A percentile compares a stretch with the other conserved stretches of the same genome.
phyloP scores from a whole-genome alignment of 1,140 invertebrate genomes.

The Trichogramma pretiosum region DNA sequence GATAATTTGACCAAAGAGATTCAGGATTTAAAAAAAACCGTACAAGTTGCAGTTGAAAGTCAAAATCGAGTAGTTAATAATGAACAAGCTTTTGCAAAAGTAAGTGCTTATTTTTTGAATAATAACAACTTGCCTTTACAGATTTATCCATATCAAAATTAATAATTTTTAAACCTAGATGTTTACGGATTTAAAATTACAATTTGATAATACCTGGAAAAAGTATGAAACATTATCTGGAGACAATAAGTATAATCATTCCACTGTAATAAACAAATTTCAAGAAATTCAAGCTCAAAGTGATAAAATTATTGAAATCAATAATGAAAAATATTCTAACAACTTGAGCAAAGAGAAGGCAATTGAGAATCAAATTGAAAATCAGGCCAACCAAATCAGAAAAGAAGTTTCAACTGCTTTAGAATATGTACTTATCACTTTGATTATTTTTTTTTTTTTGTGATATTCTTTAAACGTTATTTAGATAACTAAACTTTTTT shows the following conservation, averaged over 20 bases:
- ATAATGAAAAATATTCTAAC: constrained; percentile 11
- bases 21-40: constrained; percentile 19
- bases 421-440: constrained; percentile 25
- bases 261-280: constrained; percentile 22
- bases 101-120: constrained; percentile 17
- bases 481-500: too few species aligned
- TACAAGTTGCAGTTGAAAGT: constrained; percentile 21
- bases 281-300: constrained; percentile 17
- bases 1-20: constrained; percentile 25
- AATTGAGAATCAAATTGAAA: constrained; percentile 24
- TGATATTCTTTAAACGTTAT: too few species aligned
- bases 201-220: constrained; percentile 24
- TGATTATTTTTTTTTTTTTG: neutral
- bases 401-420: constrained; percentile 21
- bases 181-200: constrained; percentile 15
- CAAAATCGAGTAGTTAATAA: constrained; percentile 25
- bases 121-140: too few species aligned
- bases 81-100: constrained; percentile 23
- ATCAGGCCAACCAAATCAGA: constrained; percentile 24
- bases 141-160: too few species aligned
- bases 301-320: constrained; percentile 17
- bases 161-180: constrained; percentile 6
- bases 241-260: constrained; percentile 19
- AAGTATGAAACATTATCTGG: constrained; percentile 24
- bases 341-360: constrained; percentile 14